Percentiles rank a stretch among this genome's conserved stretches.
These are phyloP conservation scores for Caiman crocodilus DNA, from an alignment of 2,797 vertebrate genomes.

Conservation along the genomic window DNA sequence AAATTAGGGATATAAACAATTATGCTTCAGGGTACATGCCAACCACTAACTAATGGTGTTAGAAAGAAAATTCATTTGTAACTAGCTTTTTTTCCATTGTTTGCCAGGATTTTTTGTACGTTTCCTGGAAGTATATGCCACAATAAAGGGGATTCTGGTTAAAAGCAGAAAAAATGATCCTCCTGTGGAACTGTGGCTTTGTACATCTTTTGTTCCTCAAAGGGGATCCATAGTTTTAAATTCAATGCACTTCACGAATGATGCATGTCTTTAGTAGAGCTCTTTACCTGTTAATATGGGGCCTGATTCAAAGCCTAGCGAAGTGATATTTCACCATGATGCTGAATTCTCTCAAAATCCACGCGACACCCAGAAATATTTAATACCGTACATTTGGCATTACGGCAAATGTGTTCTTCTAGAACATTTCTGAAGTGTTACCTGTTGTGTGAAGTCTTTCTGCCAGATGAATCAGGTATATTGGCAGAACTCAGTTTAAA, in stretches of 20 bases:
- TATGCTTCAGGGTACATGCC: constrained; percentile 77
- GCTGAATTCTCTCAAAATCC: constrained; percentile 58
- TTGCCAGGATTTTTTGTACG: constrained; percentile 64
- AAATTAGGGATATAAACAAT: constrained; percentile 79
- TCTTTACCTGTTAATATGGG: not conserved
- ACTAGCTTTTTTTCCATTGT: constrained; percentile 34
- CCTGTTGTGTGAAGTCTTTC: constrained; percentile 58
- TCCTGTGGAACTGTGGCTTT: not conserved
- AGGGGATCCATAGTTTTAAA: not conserved
- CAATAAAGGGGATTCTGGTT: not conserved
- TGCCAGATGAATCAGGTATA: constrained; percentile 63
- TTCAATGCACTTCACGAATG: not conserved
- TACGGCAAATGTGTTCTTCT: constrained; percentile 65
- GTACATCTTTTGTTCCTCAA: not conserved
- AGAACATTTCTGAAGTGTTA: constrained; percentile 70
- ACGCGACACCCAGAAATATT: constrained; percentile 65
- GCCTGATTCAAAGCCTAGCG: not conserved
- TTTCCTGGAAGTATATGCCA: constrained; percentile 37
- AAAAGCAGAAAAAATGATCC: constrained; percentile 28
- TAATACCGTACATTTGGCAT: constrained; percentile 71
- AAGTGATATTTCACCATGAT: constrained; percentile 59
- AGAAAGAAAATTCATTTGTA: constrained; percentile 64
- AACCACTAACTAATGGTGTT: constrained; percentile 74
- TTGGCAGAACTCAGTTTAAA: constrained; percentile 64
- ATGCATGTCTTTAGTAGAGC: not conserved